phyloP scores from a whole-genome alignment of 2,888 invertebrate species.

The Protonemura montana region DNA sequence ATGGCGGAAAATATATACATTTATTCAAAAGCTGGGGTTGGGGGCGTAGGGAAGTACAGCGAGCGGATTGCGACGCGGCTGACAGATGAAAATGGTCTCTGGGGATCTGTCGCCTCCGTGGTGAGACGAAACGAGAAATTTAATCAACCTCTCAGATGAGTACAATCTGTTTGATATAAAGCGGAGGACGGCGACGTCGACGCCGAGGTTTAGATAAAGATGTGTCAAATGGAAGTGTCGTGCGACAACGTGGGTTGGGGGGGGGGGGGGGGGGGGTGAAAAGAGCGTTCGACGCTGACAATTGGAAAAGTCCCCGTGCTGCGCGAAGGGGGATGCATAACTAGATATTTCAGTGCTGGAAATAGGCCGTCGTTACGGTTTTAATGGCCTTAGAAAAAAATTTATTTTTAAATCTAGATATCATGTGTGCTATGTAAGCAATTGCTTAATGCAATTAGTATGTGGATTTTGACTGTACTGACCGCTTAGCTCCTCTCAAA shows the following conservation, averaged over 20 bases:
- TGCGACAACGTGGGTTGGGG: background rate
- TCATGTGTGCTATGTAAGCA: too few species aligned
- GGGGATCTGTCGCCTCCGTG: background rate
- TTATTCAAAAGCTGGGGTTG: background rate
- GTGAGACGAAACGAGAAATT: constrained; percentile 24
- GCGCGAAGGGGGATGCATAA: background rate
- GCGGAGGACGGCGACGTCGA: background rate
- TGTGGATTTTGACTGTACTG: too few species aligned
- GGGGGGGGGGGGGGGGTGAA: background rate
- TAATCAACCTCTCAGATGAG: constrained; percentile 22
- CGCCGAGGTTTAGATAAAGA: background rate
- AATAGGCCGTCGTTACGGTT: background rate
- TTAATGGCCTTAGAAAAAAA: background rate
- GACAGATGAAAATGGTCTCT: constrained; percentile 30
- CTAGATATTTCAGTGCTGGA: background rate
- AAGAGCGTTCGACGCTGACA: background rate
- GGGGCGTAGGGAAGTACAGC: background rate
- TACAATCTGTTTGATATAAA: background rate
- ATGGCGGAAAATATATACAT: constrained; percentile 4
- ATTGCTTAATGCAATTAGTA: too few species aligned
- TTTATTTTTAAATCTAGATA: too few species aligned
- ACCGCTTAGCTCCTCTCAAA: too few species aligned
- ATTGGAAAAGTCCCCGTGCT: background rate
- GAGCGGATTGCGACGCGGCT: background rate
- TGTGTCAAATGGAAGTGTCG: background rate